Base-by-base conservation (phyloP, 2,113 vertebrate genomes). In the Tretioscincus oriximinensis region DNA sequence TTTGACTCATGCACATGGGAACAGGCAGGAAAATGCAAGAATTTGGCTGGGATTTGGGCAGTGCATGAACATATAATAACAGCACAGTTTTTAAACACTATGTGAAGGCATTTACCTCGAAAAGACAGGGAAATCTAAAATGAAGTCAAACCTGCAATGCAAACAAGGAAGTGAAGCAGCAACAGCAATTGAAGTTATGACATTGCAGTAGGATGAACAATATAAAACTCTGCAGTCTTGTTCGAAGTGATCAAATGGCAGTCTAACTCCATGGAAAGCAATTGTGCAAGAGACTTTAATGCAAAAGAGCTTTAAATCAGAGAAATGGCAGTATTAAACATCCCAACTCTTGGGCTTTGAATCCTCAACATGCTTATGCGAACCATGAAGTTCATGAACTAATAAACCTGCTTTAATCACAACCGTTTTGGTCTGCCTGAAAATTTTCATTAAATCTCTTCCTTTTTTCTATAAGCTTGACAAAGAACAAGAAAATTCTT, bases 321-420 rank as follows among this genome's bases (percentile, higher is more conserved):
- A 67, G 60, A n/a, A 86, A 7, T 29, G 54, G 20, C 24, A 83
- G 14, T 0, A 12, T 77, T 89, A 79, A 77, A 61, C 45, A 85
- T 83, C 18, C 49, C 68, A 88, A 28, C 5, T 71, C 21, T 75
- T 81, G 61, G 12, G 11, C 28, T 85, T 76, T 73, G 20, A 60
- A 78, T 73, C 45, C 85, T 76, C 76, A 77, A 80, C 29, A 20
- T 41, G 16, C 1, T 82, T 86, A 83, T 66, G 22, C n/a, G 66
- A 80, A 76, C 26, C 28, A 28, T 83, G 68, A 83, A 82, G 67
- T 84, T 85, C 63, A 41, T 0, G 18, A 88, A 84, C 12, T 0
- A 7, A 76, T 78, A 86, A 85, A 49, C 85, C 0, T 20, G 51
- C 84, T 84, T 87, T 77, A 85, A 79, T 87, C 76, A 11, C 45